Evolutionary conservation across 1,140 invertebrate genomes (phyloP).

Genomic region (Ditylenchus dipsaci): DNA sequence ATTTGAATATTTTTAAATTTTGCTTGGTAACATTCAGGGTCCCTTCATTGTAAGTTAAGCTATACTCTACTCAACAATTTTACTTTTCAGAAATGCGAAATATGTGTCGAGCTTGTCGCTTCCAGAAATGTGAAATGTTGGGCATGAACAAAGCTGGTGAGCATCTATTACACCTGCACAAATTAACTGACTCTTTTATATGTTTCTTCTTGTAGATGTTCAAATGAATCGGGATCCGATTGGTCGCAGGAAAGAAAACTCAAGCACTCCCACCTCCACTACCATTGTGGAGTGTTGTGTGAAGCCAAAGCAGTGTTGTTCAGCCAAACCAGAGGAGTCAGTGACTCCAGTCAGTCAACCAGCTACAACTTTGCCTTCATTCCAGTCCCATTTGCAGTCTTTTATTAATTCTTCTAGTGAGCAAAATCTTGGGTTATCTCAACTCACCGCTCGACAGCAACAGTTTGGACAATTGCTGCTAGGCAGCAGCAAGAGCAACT

Average conservation of each 20-base stretch:
- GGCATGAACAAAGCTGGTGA: slow-evolving; percentile 47
- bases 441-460: background rate
- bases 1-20: too few species aligned
- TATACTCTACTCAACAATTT: too few species aligned
- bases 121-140: slow-evolving; percentile 24
- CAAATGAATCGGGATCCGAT: slow-evolving; percentile 52
- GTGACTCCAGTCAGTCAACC: background rate
- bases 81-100: slow-evolving; percentile 34
- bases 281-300: slow-evolving; percentile 18
- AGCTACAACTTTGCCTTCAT: too few species aligned
- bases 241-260: slow-evolving; percentile 18
- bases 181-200: background rate
- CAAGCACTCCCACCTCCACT: background rate
- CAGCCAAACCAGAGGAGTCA: background rate
- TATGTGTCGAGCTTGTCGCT: slow-evolving; percentile 45
- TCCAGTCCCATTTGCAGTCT: too few species aligned
- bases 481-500: background rate
- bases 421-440: background rate
- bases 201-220: slow-evolving; percentile 31
- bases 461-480: background rate
- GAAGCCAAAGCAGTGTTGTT: slow-evolving; percentile 18
- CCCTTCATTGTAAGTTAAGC: too few species aligned
- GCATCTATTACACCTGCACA: background rate
- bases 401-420: too few species aligned
- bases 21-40: too few species aligned